phyloP scores from a whole-genome alignment of 2,113 vertebrate species.

The Camelus bactrianus region DNA sequence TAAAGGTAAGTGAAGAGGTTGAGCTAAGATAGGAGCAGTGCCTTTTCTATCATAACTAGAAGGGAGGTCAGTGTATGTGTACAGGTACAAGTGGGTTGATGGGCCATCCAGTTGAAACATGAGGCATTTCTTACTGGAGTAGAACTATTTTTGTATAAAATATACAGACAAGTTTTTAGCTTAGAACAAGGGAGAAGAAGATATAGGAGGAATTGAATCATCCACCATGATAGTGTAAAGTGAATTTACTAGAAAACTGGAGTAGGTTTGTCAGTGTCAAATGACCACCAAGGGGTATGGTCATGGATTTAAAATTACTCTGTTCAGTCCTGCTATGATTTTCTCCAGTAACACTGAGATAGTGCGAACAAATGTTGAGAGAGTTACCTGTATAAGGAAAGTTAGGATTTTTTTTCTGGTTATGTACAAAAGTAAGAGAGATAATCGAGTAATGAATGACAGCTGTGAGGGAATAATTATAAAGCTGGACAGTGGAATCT shows the following conservation, averaged over 20 bases:
- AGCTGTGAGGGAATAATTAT: neutral
- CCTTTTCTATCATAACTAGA: neutral
- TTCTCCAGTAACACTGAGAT: neutral
- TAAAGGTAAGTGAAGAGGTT: neutral
- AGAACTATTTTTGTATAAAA: slow-evolving; percentile 14
- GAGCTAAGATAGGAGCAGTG: neutral
- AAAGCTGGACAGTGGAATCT: neutral
- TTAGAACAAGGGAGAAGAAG: neutral
- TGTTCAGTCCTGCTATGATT: neutral
- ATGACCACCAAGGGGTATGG: neutral
- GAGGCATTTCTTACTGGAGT: neutral
- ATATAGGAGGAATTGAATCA: neutral
- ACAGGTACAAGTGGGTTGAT: neutral
- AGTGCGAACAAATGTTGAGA: neutral
- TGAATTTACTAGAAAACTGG: neutral
- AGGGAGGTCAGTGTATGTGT: neutral
- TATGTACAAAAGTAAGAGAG: neutral
- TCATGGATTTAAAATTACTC: slow-evolving; percentile 1
- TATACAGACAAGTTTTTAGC: neutral
- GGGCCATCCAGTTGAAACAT: neutral
- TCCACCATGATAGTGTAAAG: neutral
- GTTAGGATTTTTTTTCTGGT: neutral
- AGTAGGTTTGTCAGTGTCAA: neutral
- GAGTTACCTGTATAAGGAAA: neutral
- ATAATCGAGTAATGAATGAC: neutral